These are phyloP conservation scores for Poeciliopsis turneri DNA, from an alignment of 2,797 vertebrate genomes.

Conservation along the genomic window DNA sequence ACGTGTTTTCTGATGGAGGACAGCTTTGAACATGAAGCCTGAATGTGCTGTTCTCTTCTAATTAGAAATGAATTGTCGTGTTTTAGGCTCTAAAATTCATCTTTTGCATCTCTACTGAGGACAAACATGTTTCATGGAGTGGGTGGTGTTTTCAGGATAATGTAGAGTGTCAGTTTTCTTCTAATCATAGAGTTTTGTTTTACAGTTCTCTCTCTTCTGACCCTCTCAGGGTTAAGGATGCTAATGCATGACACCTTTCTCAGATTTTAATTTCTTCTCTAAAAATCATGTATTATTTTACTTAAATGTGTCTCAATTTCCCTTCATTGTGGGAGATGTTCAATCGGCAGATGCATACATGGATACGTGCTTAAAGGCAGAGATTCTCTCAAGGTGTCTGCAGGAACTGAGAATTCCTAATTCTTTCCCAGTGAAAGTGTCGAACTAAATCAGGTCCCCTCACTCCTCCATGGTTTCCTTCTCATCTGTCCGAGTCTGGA, in stretches of 20 bases:
- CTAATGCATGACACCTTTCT: neutral
- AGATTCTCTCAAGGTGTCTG: conserved; percentile 3
- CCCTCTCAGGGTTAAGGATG: neutral
- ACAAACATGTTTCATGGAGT: no score
- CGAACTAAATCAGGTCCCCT: conserved; percentile 15
- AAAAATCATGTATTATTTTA: neutral
- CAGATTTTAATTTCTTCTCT: neutral
- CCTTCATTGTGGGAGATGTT: no score
- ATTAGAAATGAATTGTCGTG: neutral
- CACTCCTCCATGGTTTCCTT: conserved; percentile 8
- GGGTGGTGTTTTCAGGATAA: no score
- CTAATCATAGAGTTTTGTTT: no score
- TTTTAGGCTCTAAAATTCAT: no score
- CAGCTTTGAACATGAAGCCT: conserved; percentile 15
- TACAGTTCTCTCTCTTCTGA: no score
- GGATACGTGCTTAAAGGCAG: neutral
- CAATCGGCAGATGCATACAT: no score
- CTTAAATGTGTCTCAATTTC: neutral
- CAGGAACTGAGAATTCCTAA: conserved; percentile 12
- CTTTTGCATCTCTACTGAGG: no score
- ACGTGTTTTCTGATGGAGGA: conserved; percentile 5
- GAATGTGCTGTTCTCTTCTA: conserved; percentile 33
- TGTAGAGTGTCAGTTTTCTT: no score
- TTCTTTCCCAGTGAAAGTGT: neutral
- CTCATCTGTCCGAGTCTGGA: conserved; percentile 9